A percentile compares a stretch with the other conserved stretches of the same genome.
These are phyloP conservation scores for Haemorhous mexicanus DNA, from an alignment of 2,113 vertebrate genomes.

Conservation along the genomic window DNA sequence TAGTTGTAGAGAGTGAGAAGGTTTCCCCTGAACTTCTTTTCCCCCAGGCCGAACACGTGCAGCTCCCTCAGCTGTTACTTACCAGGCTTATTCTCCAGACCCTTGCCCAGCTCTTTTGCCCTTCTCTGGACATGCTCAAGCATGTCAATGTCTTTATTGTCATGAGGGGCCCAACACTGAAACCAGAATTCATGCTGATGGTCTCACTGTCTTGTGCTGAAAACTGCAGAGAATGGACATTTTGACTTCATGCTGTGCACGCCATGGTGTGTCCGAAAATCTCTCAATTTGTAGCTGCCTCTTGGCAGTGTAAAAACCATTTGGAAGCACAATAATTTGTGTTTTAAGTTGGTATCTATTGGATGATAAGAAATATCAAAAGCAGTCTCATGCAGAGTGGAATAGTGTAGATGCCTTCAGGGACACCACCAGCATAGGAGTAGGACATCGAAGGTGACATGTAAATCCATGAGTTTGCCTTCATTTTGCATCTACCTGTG, in stretches of 20 bases:
- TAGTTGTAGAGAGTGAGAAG: not conserved
- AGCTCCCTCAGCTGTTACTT: not conserved
- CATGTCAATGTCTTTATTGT: not conserved
- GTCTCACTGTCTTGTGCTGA: not conserved
- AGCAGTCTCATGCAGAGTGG: not conserved
- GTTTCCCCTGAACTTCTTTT: not conserved
- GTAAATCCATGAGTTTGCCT: not conserved
- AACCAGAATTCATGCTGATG: not conserved
- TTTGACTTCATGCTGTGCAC: not conserved
- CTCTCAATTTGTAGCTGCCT: not conserved
- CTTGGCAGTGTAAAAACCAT: not conserved
- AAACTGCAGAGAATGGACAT: not conserved
- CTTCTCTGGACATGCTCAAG: not conserved
- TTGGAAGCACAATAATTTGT: not conserved
- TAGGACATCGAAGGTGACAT: rapidly evolving
- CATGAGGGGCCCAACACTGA: not conserved
- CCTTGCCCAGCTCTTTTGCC: not conserved
- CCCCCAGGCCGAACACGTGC: rapidly evolving
- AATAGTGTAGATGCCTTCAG: not conserved
- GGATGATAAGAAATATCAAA: not conserved
- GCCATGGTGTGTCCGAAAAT: rapidly evolving
- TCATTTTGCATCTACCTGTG: not conserved
- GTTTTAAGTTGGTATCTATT: not conserved
- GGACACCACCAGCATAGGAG: not conserved
- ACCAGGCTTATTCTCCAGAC: not conserved